Base-by-base conservation (phyloP, 2,113 vertebrate genomes). In the Poicephalus gulielmi region DNA sequence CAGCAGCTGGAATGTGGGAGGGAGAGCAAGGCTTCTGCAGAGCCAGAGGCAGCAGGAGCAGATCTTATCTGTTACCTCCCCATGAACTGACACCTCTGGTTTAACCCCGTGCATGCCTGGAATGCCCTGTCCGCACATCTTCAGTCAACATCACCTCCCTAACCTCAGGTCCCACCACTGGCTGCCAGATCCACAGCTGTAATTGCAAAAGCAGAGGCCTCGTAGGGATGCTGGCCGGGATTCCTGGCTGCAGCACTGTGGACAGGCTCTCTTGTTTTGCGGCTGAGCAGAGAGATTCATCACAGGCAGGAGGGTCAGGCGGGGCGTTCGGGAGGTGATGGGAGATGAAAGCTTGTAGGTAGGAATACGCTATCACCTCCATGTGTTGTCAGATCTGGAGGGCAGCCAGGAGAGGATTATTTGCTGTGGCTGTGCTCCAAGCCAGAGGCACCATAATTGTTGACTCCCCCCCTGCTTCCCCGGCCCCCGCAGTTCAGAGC, bases 1-100 rank as follows among this genome's bases (percentile, higher is more conserved):
- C 96, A 95, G 96, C 97, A 97, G 97, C 96, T 96, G 97, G 95
- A 97, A 97, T 97, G 97, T 92, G 95, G 95, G 95, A 96, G 95
- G 93, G 70, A 90, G 92, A 79, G 93, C 88, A 79, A 76, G 1
- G 79, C 91, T 88, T 57, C 82, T 93, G 91, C 68, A 93, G 75
- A 94, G 89, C 49, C 89, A 71, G 89, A 92, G 88, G 92, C 88
- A 77, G 44, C 4, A 57, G 67, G 88, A 93, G 92, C 91, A n/a
- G 93, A 74, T 77, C 59, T 22, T 96, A 90, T 97, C 96, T 93
- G 87, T 97, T 96, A 97, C 97, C 97, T 97, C 94, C 95, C 64
- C 2, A 59, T 96, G 96, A 97, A 95, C 97, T 83, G 94, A 96
- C 96, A 96, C 96, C 97, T 95, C 91, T 3, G 69, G 0, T 84